Percentiles rank a stretch among this genome's conserved stretches.
These are phyloP conservation scores for Allobates femoralis DNA, from an alignment of 2,797 vertebrate species.

Conservation along the genomic window DNA sequence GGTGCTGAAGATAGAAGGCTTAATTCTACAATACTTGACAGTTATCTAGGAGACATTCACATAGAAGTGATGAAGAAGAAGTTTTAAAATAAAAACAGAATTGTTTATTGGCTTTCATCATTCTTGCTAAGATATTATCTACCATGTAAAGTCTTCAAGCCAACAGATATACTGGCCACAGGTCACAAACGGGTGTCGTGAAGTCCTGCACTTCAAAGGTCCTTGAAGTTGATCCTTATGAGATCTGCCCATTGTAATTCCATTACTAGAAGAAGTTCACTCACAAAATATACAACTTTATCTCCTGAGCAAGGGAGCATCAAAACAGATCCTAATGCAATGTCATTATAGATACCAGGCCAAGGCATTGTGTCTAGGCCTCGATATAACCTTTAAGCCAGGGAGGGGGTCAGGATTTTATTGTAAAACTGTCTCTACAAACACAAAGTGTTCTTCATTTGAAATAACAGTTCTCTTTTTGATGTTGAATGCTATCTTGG, in stretches of 20 bases:
- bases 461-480: conserved; percentile 28
- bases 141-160: neutral
- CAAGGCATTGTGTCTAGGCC: conserved; percentile 28
- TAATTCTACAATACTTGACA: neutral
- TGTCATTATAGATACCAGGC: neutral
- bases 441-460: conserved; percentile 27
- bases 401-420: conserved; percentile 43
- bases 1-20: conserved; percentile 50
- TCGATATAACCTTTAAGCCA: conserved; percentile 2
- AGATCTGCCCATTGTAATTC: conserved; percentile 4
- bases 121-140: conserved; percentile 12
- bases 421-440: conserved; percentile 39
- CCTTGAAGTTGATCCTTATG: neutral
- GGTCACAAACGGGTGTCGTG: neutral
- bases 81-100: neutral
- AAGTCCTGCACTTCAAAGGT: conserved; percentile 31
- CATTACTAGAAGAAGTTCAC: conserved; percentile 5
- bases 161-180: neutral
- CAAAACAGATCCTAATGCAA: conserved; percentile 26
- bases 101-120: neutral
- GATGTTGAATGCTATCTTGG: conserved; percentile 35
- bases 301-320: conserved; percentile 33
- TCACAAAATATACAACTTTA: neutral
- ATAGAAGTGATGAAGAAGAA: neutral
- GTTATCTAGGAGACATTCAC: neutral